Percentiles rank a stretch among this genome's conserved stretches.
These are phyloP conservation scores for Zosterops borbonicus DNA, from an alignment of 2,113 vertebrate genomes.

Conservation along the genomic window DNA sequence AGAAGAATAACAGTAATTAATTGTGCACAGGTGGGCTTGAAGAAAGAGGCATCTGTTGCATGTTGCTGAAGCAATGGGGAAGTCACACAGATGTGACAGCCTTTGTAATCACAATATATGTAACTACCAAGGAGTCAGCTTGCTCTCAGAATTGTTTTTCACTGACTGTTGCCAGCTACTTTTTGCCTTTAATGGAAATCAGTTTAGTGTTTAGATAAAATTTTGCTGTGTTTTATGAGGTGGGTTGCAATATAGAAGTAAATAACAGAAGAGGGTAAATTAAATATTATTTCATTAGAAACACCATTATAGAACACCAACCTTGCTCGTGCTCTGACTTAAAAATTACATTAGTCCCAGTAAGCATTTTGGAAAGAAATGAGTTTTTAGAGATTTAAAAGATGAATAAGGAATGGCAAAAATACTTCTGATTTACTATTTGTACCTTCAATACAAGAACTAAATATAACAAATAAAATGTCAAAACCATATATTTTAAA, in stretches of 20 bases:
- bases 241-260: neutral
- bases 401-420: neutral
- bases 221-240: neutral
- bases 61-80: neutral
- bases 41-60: neutral
- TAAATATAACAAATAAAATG: neutral
- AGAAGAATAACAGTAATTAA: neutral
- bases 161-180: neutral
- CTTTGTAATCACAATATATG: neutral
- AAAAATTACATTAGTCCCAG: neutral
- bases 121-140: neutral
- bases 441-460: neutral
- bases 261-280: neutral
- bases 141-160: neutral
- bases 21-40: neutral
- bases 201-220: neutral
- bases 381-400: neutral
- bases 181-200: neutral
- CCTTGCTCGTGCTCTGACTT: neutral
- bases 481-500: neutral
- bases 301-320: neutral
- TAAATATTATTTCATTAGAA: neutral
- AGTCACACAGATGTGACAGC: neutral
- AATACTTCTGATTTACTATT: neutral
- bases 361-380: neutral